phyloP scores from a whole-genome alignment of 2,797 vertebrate genomes.

The Peromyscus aztecus region DNA sequence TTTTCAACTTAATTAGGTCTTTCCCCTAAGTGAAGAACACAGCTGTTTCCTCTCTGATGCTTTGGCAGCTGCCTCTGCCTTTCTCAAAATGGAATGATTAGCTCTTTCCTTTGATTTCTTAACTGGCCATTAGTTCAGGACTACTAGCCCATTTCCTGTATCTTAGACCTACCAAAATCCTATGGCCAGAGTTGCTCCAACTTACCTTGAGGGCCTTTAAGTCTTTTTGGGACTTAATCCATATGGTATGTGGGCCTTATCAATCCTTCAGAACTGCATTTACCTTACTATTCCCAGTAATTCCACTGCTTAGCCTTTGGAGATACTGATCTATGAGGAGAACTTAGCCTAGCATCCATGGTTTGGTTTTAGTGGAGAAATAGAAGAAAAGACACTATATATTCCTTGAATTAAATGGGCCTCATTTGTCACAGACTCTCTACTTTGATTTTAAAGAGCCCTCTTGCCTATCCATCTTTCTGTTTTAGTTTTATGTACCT shows the following conservation, averaged over 20 bases:
- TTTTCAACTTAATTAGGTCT: constrained; percentile 83
- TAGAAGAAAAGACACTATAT: constrained; percentile 61
- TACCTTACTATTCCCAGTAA: constrained; percentile 84
- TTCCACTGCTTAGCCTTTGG: constrained; percentile 84
- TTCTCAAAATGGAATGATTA: constrained; percentile 71
- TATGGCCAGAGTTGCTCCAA: constrained; percentile 71
- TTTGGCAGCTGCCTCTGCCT: constrained; percentile 78
- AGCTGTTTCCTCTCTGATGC: constrained; percentile 82
- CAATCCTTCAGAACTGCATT: constrained; percentile 82
- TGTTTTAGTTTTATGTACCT: constrained; percentile 43
- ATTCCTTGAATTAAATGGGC: constrained; percentile 47
- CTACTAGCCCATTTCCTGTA: constrained; percentile 73
- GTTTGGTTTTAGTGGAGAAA: constrained; percentile 66
- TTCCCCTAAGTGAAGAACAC: constrained; percentile 83
- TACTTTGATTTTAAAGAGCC: constrained; percentile 26
- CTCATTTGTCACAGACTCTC: constrained; percentile 60
- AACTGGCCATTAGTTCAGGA: constrained; percentile 78
- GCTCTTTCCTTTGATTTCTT: constrained; percentile 82
- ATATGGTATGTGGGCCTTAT: constrained; percentile 80
- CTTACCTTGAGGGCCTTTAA: constrained; percentile 76
- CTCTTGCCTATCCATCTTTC: constrained; percentile 20
- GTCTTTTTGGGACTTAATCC: constrained; percentile 82
- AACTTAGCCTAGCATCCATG: constrained; percentile 59
- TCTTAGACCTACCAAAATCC: constrained; percentile 74
- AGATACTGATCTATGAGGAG: constrained; percentile 70